phyloP scores from a whole-genome alignment of 2,888 invertebrate genomes.

The Tinea pellionella region DNA sequence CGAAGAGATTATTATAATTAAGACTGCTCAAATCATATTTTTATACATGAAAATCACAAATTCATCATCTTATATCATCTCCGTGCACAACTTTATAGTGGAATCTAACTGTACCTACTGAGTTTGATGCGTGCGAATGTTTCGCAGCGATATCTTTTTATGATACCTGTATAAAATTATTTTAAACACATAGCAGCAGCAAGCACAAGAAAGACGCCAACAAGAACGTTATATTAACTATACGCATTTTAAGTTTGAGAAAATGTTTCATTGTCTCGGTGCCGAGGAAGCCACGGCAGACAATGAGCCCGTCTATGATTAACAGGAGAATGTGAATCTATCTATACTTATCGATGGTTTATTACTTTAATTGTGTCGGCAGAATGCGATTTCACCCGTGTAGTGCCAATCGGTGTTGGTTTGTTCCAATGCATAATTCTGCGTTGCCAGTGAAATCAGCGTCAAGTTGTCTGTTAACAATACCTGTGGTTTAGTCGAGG shows the following conservation, averaged over 20 bases:
- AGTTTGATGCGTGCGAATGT: slow-evolving; percentile 38
- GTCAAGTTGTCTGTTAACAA: slow-evolving; percentile 29
- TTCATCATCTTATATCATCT: not conserved
- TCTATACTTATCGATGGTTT: slow-evolving; percentile 42
- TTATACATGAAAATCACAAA: not conserved
- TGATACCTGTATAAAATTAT: slow-evolving; percentile 1
- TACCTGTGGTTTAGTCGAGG: slow-evolving; percentile 25
- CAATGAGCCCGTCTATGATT: slow-evolving; percentile 50
- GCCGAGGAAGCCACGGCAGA: slow-evolving; percentile 49
- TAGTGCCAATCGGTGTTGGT: slow-evolving; percentile 34
- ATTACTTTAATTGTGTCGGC: slow-evolving; percentile 61
- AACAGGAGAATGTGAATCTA: slow-evolving; percentile 54
- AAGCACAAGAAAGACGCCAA: not conserved
- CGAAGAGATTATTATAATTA: slow-evolving; percentile 7
- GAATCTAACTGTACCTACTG: not conserved
- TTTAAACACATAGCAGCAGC: slow-evolving; percentile 4
- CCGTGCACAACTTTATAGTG: not conserved
- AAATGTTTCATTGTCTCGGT: slow-evolving; percentile 54
- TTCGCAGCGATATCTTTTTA: not conserved
- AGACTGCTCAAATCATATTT: not conserved
- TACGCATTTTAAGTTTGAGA: slow-evolving; percentile 41
- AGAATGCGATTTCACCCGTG: slow-evolving; percentile 57
- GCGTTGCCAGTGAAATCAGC: slow-evolving; percentile 52
- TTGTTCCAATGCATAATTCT: slow-evolving; percentile 49
- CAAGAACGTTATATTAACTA: slow-evolving; percentile 24